Conservation (phyloP, 2,888 invertebrate species). For the Tupiocoris notatus region DNA sequence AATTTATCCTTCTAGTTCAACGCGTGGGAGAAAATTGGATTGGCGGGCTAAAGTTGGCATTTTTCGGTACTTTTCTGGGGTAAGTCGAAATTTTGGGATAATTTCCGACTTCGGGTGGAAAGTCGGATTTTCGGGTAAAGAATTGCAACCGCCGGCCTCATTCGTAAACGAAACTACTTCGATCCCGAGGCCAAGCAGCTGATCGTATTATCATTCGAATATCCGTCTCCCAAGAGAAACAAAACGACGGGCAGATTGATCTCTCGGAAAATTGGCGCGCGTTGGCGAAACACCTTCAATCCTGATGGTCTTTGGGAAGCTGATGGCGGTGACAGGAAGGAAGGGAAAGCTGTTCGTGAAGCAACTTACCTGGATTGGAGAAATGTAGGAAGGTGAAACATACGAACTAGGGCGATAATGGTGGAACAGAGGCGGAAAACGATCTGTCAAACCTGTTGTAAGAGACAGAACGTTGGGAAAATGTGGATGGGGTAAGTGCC, state of each 20-base stretch:
- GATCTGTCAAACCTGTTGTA: conserved; percentile 30
- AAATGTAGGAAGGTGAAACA: neutral
- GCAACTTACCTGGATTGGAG: neutral
- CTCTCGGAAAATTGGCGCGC: neutral
- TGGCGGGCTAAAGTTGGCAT: no score
- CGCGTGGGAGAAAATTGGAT: no score
- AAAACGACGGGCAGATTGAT: neutral
- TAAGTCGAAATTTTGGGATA: no score
- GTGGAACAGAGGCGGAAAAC: conserved; percentile 13
- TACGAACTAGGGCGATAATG: no score
- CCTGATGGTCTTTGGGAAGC: neutral
- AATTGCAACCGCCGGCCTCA: no score
- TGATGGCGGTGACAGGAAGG: neutral
- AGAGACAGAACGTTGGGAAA: neutral
- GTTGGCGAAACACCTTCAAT: neutral
- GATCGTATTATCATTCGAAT: no score
- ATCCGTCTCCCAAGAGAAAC: neutral
- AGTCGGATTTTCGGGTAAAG: no score
- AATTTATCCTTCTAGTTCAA: no score
- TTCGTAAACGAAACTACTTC: no score
- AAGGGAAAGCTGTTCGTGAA: neutral
- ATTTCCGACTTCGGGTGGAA: no score
- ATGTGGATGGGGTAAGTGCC: conserved; percentile 13
- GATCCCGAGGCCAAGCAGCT: no score
- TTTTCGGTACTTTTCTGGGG: no score